Base-by-base conservation (phyloP, 2,888 invertebrate species). In the Tetanocera ferruginea region DNA sequence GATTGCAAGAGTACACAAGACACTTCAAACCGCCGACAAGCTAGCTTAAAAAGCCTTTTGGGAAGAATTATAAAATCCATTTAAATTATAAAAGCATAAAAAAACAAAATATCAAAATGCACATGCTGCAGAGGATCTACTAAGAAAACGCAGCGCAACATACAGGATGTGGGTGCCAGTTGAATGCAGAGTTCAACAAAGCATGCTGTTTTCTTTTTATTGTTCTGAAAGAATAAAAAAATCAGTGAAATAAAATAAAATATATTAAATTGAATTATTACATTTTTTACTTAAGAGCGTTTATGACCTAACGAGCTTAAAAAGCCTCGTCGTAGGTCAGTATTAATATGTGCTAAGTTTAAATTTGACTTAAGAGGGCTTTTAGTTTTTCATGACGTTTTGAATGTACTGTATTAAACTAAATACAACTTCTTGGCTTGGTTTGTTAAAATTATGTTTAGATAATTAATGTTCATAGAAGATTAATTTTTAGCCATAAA, bases 41-140 rank as follows among this genome's bases (percentile, higher is more conserved):
- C n/a, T 37, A 9, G 43, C 6, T 6, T 11, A 14, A 51, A 69
- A 51, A 49, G 69, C 69, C 69, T 49, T 69, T 69, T 69, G 69
- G 69, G 69, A 17, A 51, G 69, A 69, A 51, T 25, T 51, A 69
- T 69, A 69, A 69, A 69, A 69, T 19, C 69, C 69, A 69, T 69
- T 69, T 69, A 69, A 69, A 69, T 69, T 69, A 69, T 51, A 69
- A 19, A 69, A 69, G n/a, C n/a, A n/a, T n/a, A n/a, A 51, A 49
- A 23, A 34, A 66, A 37, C 66, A 19, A 52, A 19, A 70, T n/a
- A 8, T 28, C 14, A 28, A 25, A 70, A 31, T 4, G 19, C 5
- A 23, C n/a, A 34, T 19, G 11, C 5, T 25, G 23, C 23, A 17
- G 17, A 66, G 66, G 11, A 14, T n/a, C 8, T 9, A 49, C 17